Evolutionary conservation across 2,113 vertebrate species (phyloP), one percentile per base, ranked within the genome.

Genomic region (Silurus asotus): DNA sequence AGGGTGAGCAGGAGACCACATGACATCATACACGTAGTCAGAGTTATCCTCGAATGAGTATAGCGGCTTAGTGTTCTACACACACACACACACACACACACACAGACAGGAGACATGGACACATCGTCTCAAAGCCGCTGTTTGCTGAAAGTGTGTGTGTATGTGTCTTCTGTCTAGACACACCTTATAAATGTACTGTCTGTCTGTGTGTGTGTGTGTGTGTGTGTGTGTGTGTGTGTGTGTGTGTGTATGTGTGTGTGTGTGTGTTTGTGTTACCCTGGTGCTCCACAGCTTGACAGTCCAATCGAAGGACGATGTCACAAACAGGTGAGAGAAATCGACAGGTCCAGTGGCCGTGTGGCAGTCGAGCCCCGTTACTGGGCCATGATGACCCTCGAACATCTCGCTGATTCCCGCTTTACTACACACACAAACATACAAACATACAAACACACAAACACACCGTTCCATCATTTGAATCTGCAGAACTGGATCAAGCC

Each of bases 361-460:
- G 86, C 97, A 99, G 91, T 98, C 96, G 90, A 99, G 96, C 25
- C 98, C 98, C n/a, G 98, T 99, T 90, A 99, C 97, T 65, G 98
- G 98, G 90, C 98, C 98, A 84, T 99, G 98, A 90, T 99, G 98
- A 88, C 98, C 98, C 92, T 99, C 98, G 91, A 99, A 99, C 95
- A 99, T 97, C 91, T 99, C 98, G 89, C 97, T 98, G 94, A 99
- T 99, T 81, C 98, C 98, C 61, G 98, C 98, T 95, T 99, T 99
- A 94, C 98, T 99, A 93, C 92, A 89, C 23, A 88, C 89, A 89
- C 79, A 89, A 55, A 88, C 82, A 86, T n/a, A 65, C 19, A 61
- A 14, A 53, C 59, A 64, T 84, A 88, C 88, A 98, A 98, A 37
- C 28, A 37, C 28, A 37, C 2, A 83, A 5, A 59, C 51, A 86